These are phyloP conservation scores for Geococcyx californianus DNA, from an alignment of 2,113 vertebrate genomes.

Conservation along the genomic window DNA sequence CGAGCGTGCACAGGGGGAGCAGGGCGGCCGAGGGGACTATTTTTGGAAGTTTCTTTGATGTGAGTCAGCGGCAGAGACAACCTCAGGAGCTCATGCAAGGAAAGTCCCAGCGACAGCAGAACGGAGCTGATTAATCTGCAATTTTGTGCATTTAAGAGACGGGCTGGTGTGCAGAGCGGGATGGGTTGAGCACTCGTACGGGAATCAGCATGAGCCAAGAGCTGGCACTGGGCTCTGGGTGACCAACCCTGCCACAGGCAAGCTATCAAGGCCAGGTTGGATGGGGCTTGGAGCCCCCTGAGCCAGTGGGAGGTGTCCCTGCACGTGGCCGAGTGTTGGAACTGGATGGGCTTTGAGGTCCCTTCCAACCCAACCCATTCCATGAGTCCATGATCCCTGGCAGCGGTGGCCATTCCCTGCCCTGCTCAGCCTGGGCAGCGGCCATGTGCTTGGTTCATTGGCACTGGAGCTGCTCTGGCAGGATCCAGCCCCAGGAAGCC, in stretches of 20 bases:
- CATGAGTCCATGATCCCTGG: not conserved
- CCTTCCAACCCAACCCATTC: too few species aligned
- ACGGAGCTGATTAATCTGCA: rapidly evolving
- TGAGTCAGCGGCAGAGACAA: conserved; percentile 8
- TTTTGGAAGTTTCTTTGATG: conserved; percentile 53
- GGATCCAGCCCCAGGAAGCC: not conserved
- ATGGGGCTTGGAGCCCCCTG: too few species aligned
- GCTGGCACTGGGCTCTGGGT: not conserved
- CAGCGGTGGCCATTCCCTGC: not conserved
- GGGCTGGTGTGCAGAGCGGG: rapidly evolving
- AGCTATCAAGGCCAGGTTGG: too few species aligned
- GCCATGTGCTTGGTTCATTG: rapidly evolving
- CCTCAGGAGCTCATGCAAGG: not conserved
- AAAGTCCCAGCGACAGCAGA: not conserved
- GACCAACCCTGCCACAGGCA: not conserved
- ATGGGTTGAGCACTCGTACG: rapidly evolving
- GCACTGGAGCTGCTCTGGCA: not conserved
- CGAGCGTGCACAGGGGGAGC: not conserved
- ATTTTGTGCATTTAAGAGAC: not conserved
- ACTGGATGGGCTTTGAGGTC: too few species aligned
- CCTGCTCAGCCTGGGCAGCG: not conserved
- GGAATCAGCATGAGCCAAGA: rapidly evolving
- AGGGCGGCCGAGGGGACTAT: not conserved
- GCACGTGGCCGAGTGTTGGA: too few species aligned
- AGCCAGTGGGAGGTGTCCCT: too few species aligned